Conservation (phyloP, 2,888 invertebrate species). For the Macrosiphum euphorbiae region DNA sequence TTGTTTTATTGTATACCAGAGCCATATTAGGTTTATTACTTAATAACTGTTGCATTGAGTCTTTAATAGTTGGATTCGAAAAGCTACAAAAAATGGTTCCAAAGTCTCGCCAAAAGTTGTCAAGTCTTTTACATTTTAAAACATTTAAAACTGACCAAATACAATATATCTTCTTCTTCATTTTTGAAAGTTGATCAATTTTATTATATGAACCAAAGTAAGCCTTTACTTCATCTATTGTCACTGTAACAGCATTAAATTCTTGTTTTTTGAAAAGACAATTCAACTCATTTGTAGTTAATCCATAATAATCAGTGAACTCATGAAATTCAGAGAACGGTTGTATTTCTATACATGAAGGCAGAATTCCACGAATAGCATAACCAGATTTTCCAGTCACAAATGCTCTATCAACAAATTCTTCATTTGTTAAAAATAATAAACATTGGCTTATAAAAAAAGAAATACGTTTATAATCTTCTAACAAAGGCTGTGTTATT, state of each 20-base stretch:
- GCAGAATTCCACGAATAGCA: not conserved
- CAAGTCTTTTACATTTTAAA: not conserved
- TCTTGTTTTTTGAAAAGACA: not conserved
- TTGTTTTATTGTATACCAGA: not conserved
- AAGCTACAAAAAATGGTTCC: not conserved
- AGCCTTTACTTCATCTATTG: not conserved
- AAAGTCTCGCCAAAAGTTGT: not conserved
- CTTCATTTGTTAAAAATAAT: not conserved
- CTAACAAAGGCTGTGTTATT: not conserved
- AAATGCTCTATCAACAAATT: not conserved
- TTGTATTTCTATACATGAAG: not conserved
- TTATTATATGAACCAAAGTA: not conserved
- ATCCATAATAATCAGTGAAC: not conserved
- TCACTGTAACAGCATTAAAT: not conserved
- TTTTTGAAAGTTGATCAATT: not conserved
- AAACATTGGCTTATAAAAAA: not conserved
- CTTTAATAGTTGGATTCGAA: not conserved
- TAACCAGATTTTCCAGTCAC: not conserved
- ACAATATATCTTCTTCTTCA: not conserved
- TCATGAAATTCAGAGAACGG: not conserved
- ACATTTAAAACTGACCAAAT: not conserved
- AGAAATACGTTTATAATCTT: too few relatives aligned
- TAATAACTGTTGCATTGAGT: not conserved
- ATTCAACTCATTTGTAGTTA: not conserved
- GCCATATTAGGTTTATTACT: not conserved